Conservation (phyloP, 2,113 vertebrate genomes). For the Lamprologus callipterus region DNA sequence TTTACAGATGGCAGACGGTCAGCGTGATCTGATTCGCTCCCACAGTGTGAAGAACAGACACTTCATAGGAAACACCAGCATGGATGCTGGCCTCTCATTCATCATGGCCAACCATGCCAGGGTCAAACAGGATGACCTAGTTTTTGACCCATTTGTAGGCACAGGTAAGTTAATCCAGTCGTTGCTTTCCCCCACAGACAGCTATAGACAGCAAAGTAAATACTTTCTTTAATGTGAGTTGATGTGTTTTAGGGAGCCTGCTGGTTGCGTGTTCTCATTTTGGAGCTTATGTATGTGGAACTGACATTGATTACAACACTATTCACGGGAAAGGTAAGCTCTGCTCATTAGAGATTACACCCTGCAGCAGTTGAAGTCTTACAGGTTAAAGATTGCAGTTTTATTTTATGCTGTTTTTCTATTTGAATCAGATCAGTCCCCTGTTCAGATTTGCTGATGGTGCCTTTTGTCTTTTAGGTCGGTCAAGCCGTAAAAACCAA, state of each 20-base stretch:
- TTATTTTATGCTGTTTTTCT: not conserved
- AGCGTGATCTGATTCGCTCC: constrained; percentile 78
- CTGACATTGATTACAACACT: constrained; percentile 96
- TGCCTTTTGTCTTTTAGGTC: constrained; percentile 68
- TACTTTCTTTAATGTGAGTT: not conserved
- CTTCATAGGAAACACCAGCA: constrained; percentile 98
- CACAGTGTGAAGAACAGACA: constrained; percentile 97
- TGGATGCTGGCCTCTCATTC: constrained; percentile 94
- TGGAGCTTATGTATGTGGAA: constrained; percentile 90
- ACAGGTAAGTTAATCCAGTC: constrained; percentile 76
- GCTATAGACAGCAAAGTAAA: not conserved
- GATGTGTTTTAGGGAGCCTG: constrained; percentile 79
- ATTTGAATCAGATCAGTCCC: not conserved
- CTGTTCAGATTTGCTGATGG: not conserved
- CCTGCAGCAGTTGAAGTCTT: not conserved
- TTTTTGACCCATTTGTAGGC: constrained; percentile 97
- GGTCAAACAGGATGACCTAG: constrained; percentile 87
- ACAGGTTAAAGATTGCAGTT: not conserved
- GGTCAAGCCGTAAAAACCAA: constrained; percentile 93
- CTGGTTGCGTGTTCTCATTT: constrained; percentile 93
- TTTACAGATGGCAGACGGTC: constrained; percentile 88
- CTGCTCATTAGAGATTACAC: not conserved
- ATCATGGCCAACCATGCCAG: constrained; percentile 96
- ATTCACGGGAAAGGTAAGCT: constrained; percentile 84
- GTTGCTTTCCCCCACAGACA: not conserved